phyloP scores from a whole-genome alignment of 2,797 vertebrate genomes.

The Epinephelus malabaricus region DNA sequence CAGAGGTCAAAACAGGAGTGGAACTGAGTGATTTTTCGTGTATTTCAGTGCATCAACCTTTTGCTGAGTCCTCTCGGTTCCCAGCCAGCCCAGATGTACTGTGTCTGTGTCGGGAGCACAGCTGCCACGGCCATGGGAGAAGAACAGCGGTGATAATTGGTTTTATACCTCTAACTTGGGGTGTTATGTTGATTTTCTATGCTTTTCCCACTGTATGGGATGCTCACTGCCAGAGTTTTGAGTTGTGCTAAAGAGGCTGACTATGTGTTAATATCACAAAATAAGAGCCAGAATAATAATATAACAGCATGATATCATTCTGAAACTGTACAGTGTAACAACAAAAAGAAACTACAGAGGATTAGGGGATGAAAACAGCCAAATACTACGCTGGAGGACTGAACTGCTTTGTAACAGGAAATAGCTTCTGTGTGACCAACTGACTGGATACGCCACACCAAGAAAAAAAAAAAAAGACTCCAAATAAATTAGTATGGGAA shows the following conservation, averaged over 20 bases:
- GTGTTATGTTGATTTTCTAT: constrained; percentile 41
- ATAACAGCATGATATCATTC: background rate
- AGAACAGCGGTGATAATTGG: constrained; percentile 52
- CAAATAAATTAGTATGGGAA: constrained; percentile 50
- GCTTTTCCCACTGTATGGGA: constrained; percentile 17
- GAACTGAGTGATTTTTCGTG: constrained; percentile 45
- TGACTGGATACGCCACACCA: constrained; percentile 37
- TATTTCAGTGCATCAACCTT: constrained; percentile 46
- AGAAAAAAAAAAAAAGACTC: constrained; percentile 10
- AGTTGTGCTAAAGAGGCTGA: constrained; percentile 4
- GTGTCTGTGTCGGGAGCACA: constrained; percentile 57
- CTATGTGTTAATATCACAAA: constrained; percentile 3
- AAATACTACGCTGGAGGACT: constrained; percentile 23
- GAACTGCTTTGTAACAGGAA: constrained; percentile 59
- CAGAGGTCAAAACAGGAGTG: constrained; percentile 64
- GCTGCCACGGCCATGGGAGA: constrained; percentile 66
- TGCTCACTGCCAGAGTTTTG: background rate
- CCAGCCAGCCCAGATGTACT: constrained; percentile 55
- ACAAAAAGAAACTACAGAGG: constrained; percentile 3
- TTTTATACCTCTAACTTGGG: constrained; percentile 51
- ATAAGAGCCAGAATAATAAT: background rate
- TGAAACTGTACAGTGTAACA: background rate
- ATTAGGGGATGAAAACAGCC: constrained; percentile 20
- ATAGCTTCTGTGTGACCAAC: constrained; percentile 59
- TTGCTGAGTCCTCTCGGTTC: constrained; percentile 45